Base-by-base conservation (phyloP, 2,797 vertebrate genomes). In the Paedocypris micromegethes region DNA sequence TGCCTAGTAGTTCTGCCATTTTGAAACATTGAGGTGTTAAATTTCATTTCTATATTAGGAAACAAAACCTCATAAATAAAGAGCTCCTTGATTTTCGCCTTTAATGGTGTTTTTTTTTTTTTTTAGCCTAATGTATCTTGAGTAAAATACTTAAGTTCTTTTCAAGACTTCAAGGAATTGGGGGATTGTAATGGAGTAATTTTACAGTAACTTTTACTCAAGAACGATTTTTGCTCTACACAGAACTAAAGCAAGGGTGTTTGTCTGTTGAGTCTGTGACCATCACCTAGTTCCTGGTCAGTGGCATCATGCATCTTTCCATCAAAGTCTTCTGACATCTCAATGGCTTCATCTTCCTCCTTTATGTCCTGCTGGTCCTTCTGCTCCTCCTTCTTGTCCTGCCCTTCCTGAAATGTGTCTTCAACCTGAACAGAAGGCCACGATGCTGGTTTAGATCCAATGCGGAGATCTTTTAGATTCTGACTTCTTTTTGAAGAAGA, bases 271-370 rank as follows among this genome's bases (percentile, higher is more conserved):
- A 62, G 5, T 53, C 50, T 44, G 23, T 38, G 2, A 64, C 44
- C 41, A 82, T 80, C 76, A 96, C 97, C 94, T 86, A 85, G 80
- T 75, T 93, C 88, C 58, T 91, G 88, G 49, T 76, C 77, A 7
- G 95, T 91, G 3, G 90, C 94, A 52, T 95, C 93, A 5, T 95
- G 92, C 84, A 94, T 91, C 81, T 95, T 93, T 51, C 94, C 96
- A 3, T 95, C 93, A 75, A 99, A 98, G 84, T 99, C 96, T 72
- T 99, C 96, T 0, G 96, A 94, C 96, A 98, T 99, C 85, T 99
- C 97, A 38, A 99, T 91, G 47, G 94, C 96, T 6, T 97, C 91
- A 68, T 99, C 95, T 76, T 99, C 97, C 9, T 89, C 90, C 83
- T 94, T 88, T 58, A 97, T 89, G 39, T 97, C 89, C 9, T 84